phyloP scores from a whole-genome alignment of 2,113 vertebrate species.

The Pseudopodoces humilis region DNA sequence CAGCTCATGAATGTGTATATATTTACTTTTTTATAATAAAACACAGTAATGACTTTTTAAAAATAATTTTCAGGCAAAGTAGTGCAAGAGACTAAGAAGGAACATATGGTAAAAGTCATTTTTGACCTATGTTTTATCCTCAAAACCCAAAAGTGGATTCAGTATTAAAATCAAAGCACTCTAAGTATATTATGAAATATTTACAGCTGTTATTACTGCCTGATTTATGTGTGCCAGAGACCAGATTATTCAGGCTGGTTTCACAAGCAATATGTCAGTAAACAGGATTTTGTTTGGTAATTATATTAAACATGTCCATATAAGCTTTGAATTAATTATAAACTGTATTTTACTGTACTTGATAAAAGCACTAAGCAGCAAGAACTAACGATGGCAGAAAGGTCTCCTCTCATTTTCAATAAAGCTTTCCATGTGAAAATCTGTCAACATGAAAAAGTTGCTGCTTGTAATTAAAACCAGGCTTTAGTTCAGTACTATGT shows the following conservation, averaged over 20 bases:
- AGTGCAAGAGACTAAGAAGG: constrained; percentile 38
- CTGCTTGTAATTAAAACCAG: constrained; percentile 60
- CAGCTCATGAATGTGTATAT: background rate
- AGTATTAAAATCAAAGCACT: constrained; percentile 68
- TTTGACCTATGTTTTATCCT: constrained; percentile 47
- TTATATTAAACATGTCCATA: constrained; percentile 61
- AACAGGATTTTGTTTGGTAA: constrained; percentile 71
- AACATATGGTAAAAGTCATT: constrained; percentile 51
- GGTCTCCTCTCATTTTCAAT: constrained; percentile 60
- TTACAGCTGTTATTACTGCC: constrained; percentile 71
- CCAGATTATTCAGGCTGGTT: constrained; percentile 66
- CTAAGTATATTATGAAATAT: constrained; percentile 66
- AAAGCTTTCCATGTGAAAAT: constrained; percentile 66
- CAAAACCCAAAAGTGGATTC: constrained; percentile 56
- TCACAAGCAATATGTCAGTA: constrained; percentile 63
- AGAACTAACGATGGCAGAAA: constrained; percentile 57
- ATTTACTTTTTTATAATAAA: constrained; percentile 19
- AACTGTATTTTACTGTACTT: constrained; percentile 56
- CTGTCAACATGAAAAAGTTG: constrained; percentile 63
- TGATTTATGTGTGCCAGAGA: constrained; percentile 63
- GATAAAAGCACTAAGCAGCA: constrained; percentile 66
- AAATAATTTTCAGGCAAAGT: constrained; percentile 38
- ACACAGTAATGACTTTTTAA: background rate
- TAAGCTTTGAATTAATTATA: constrained; percentile 68
- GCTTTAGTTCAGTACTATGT: constrained; percentile 38